Percentiles rank a stretch among this genome's conserved stretches.
Evolutionary conservation across 1,140 invertebrate genomes (phyloP).

Genomic region (Belonocnema kinseyi): DNA sequence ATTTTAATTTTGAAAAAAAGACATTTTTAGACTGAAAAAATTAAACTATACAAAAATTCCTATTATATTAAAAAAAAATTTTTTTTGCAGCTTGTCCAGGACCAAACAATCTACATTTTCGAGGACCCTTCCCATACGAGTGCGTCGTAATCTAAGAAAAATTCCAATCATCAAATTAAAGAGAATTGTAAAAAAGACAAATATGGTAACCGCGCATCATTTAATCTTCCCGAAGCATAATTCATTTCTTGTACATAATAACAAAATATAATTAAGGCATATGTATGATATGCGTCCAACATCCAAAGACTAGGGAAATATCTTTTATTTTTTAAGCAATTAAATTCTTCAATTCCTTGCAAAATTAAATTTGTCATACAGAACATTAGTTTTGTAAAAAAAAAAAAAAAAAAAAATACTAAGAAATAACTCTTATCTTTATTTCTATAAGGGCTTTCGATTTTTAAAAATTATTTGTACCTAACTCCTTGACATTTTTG

Average conservation of each 20-base stretch:
- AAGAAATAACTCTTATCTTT: too few species aligned
- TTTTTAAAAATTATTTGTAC: too few species aligned
- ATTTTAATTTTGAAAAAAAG: too few species aligned
- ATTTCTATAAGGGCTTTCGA: too few species aligned
- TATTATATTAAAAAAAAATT: constrained; percentile 29
- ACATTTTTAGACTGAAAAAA: background rate
- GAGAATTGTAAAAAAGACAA: background rate
- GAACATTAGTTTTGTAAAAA: too few species aligned
- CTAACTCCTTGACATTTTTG: too few species aligned
- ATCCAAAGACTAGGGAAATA: constrained; percentile 2
- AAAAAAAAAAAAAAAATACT: too few species aligned
- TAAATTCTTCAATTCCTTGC: too few species aligned
- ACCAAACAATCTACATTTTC: constrained; percentile 65
- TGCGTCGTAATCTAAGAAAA: constrained; percentile 80
- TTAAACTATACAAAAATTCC: background rate
- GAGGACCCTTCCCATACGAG: constrained; percentile 80
- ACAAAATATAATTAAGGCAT: constrained; percentile 4
- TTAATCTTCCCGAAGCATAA: background rate
- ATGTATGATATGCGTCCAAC: background rate
- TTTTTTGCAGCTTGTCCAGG: constrained; percentile 78
- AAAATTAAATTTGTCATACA: too few species aligned
- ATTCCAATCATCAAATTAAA: constrained; percentile 34
- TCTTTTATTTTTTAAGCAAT: background rate
- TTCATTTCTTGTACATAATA: constrained; percentile 10
- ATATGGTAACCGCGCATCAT: background rate